A percentile compares a stretch with the other conserved stretches of the same genome.
Evolutionary conservation across 2,888 invertebrate species (phyloP).

Genomic region (Ophion ventricosus): DNA sequence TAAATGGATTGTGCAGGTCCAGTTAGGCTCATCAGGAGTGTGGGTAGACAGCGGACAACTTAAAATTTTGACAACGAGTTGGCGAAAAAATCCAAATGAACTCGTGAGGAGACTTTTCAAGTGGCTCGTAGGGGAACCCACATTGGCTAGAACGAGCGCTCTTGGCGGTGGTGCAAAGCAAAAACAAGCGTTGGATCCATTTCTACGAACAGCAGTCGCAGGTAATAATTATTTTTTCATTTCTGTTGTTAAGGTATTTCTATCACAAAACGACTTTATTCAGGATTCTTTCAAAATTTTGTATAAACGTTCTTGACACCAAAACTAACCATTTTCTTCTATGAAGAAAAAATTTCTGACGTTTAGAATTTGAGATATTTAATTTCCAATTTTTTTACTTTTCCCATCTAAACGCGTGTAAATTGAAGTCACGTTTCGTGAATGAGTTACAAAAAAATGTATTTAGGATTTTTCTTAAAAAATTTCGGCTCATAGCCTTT

Average conservation of each 20-base stretch:
- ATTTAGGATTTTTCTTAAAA: neutral
- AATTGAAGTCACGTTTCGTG: neutral
- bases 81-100: conserved; percentile 21
- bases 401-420: neutral
- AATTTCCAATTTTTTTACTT: neutral
- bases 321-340: neutral
- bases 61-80: conserved; percentile 15
- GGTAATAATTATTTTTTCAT: conserved; percentile 5
- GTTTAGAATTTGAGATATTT: neutral
- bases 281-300: neutral
- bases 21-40: conserved; percentile 27
- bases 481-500: neutral
- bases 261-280: conserved; percentile 5
- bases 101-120: conserved; percentile 25
- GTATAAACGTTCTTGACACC: neutral
- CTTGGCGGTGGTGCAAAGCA: conserved; percentile 12
- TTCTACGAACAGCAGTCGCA: conserved; percentile 25
- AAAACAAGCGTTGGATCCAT: conserved; percentile 25
- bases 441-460: neutral
- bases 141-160: conserved; percentile 25
- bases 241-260: neutral
- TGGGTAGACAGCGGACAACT: conserved; percentile 25
- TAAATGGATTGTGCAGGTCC: conserved; percentile 20
- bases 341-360: neutral
- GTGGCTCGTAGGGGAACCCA: conserved; percentile 28